Base-by-base conservation (phyloP, 2,797 vertebrate genomes). In the Acanthiza pusilla region DNA sequence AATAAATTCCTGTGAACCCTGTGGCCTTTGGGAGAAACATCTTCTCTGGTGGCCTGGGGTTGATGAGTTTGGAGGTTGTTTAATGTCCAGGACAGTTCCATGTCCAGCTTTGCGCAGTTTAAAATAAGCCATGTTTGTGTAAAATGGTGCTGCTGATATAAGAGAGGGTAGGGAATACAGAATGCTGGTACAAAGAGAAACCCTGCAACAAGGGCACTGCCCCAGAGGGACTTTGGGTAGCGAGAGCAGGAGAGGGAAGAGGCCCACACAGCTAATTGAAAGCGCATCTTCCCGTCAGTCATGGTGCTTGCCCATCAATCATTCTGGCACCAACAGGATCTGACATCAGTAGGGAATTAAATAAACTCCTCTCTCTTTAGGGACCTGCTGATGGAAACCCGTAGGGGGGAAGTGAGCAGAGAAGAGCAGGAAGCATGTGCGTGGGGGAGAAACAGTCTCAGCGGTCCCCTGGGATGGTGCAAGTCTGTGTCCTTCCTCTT, bases 291-390 rank as follows among this genome's bases (percentile, higher is more conserved):
- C 87, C 83, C 0, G 81, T 96, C 96, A 96, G 84, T 97, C 96
- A 95, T 26, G 55, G 79, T 38, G 50, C 87, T 93, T 74, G 60
- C 88, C 87, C 93, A 97, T 98, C 97, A 94, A 93, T 98, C 97
- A 97, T 95, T 90, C 94, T 91, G 93, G 95, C 97, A 96, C 91
- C 94, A 96, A 95, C 96, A 97, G 96, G 97, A 97, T 97, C 96
- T 96, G 95, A 96, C 96, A 97, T 97, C 95, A 78, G 95, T 88
- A 87, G 96, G 96, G 97, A 97, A 95, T 96, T 97, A 96, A 97
- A 97, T 96, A 98, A 97, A 97, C 95, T 93, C 51, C 53, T 93
- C 95, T 94, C 88, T 97, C 94, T 96, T 95, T 88, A 95, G 97
- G 94, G 96, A 95, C 91, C 79, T 95, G 89, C 94, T 95, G 96